These are phyloP conservation scores for Leptatherina wallacei DNA, from an alignment of 2,797 vertebrate species.

Conservation along the genomic window DNA sequence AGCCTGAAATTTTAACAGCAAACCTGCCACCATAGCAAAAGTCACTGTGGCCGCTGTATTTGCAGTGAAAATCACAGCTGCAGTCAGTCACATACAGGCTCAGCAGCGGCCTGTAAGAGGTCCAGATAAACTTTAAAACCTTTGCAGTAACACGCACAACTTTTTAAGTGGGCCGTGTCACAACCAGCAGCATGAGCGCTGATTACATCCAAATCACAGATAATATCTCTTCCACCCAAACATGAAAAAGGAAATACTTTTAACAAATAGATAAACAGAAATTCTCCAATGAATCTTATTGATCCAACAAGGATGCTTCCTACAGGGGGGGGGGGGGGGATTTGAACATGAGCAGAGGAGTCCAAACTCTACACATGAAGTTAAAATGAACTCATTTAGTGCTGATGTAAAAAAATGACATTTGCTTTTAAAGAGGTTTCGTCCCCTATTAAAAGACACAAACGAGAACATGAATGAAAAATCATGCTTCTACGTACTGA, in stretches of 20 bases:
- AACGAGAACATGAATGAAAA: no score
- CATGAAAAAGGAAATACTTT: neutral
- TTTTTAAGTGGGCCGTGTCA: neutral
- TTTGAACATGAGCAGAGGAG: no score
- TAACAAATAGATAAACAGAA: neutral
- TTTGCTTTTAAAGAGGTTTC: no score
- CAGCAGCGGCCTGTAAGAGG: neutral
- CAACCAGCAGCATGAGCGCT: neutral
- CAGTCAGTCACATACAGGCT: no score
- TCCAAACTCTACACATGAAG: no score
- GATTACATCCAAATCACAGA: neutral
- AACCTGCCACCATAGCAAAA: neutral
- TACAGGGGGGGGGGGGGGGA: no score
- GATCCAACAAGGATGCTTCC: neutral
- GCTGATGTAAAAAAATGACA: no score
- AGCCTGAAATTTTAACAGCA: neutral
- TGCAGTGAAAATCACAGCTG: neutral
- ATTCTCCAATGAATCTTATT: neutral
- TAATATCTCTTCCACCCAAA: neutral
- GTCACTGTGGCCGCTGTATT: neutral
- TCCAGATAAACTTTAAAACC: neutral
- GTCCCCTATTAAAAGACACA: no score
- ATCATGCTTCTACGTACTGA: no score
- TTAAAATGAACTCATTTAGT: no score
- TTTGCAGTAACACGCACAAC: neutral